Percentiles rank a stretch among this genome's conserved stretches.
Evolutionary conservation across 2,113 vertebrate species (phyloP).

Genomic region (Danionella cerebrum): DNA sequence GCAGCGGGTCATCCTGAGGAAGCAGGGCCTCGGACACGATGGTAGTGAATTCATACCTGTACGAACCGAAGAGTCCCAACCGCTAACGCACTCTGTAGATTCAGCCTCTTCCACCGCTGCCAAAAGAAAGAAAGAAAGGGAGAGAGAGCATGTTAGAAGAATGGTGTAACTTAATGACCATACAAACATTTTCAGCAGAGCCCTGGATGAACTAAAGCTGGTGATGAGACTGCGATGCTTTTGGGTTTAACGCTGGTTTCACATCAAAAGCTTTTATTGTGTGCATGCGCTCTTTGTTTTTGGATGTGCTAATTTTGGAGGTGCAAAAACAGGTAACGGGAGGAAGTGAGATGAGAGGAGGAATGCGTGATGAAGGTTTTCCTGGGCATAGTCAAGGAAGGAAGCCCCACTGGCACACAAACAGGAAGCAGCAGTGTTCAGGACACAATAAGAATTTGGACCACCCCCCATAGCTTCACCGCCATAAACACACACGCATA

Average conservation of each 20-base stretch:
- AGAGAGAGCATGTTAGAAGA: conserved; percentile 1
- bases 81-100: conserved; percentile 82
- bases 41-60: conserved; percentile 69
- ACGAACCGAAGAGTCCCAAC: conserved; percentile 83
- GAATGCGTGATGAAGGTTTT: conserved; percentile 56
- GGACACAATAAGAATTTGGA: conserved; percentile 68
- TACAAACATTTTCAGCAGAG: neutral
- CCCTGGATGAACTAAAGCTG: neutral
- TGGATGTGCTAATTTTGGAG: conserved; percentile 37
- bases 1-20: conserved; percentile 3
- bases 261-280: conserved; percentile 31
- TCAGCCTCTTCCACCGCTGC: conserved; percentile 87
- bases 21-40: conserved; percentile 9
- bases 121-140: conserved; percentile 11
- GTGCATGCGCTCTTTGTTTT: conserved; percentile 20
- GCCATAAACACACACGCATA: conserved; percentile 7
- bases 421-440: conserved; percentile 65
- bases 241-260: neutral
- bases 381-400: conserved; percentile 66
- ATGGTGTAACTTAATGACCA: neutral
- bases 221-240: conserved; percentile 2
- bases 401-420: conserved; percentile 69
- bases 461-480: conserved; percentile 38
- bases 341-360: conserved; percentile 53
- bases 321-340: conserved; percentile 42